These are phyloP conservation scores for Gambelia wislizenii DNA, from an alignment of 2,797 vertebrate genomes.

Conservation along the genomic window DNA sequence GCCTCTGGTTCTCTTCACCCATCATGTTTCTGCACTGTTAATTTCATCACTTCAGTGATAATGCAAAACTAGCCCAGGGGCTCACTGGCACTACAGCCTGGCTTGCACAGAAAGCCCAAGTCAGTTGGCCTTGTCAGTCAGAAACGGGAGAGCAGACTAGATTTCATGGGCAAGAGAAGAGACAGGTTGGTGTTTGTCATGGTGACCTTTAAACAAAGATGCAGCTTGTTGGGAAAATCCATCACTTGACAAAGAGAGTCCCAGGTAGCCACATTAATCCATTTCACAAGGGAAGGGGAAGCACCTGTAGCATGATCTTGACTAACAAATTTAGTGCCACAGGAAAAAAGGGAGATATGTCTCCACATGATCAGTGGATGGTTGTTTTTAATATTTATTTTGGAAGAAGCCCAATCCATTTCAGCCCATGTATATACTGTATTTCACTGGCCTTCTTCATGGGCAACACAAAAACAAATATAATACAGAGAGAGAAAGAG, in stretches of 20 bases:
- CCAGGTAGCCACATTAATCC: neutral
- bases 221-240: neutral
- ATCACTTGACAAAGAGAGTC: neutral
- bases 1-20: neutral
- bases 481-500: too few species aligned
- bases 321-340: neutral
- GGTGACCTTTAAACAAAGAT: conserved; percentile 25
- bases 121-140: neutral
- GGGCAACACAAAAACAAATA: too few species aligned
- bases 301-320: neutral
- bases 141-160: neutral
- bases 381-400: too few species aligned
- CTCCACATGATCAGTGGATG: too few species aligned
- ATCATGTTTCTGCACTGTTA: neutral
- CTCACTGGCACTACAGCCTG: conserved; percentile 2
- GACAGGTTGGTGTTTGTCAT: rapidly evolving
- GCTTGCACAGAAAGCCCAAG: rapidly evolving
- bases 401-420: too few species aligned
- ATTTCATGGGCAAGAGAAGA: neutral
- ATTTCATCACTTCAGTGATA: neutral
- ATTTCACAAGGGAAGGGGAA: neutral
- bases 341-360: too few species aligned
- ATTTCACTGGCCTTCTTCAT: too few species aligned
- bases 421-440: too few species aligned
- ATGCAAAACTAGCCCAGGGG: neutral